These are phyloP conservation scores for Cephalopterus ornatus DNA, from an alignment of 2,113 vertebrate species.

Conservation along the genomic window DNA sequence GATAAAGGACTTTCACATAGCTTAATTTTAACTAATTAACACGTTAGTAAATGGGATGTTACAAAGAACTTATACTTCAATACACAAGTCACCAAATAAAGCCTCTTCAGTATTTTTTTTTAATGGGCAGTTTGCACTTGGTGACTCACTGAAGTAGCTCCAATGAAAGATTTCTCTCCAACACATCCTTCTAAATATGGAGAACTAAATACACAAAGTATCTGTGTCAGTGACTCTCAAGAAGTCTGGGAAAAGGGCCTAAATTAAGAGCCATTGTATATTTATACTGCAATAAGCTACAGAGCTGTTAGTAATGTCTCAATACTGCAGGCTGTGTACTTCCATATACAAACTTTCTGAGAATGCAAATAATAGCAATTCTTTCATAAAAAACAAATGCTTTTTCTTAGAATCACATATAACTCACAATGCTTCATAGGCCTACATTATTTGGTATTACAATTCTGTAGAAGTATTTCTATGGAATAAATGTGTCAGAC, in stretches of 20 bases:
- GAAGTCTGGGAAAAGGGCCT: background rate
- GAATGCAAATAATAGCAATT: background rate
- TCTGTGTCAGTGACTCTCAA: background rate
- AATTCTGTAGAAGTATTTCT: background rate
- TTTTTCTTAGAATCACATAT: background rate
- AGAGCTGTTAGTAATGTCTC: background rate
- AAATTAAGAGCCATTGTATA: background rate
- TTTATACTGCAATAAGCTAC: background rate
- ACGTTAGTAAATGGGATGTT: background rate
- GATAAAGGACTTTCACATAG: background rate
- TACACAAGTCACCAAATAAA: background rate
- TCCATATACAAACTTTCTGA: background rate
- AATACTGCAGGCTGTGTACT: background rate
- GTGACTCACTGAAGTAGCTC: background rate
- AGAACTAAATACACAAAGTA: background rate
- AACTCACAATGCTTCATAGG: background rate
- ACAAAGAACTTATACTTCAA: background rate
- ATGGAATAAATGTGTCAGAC: background rate
- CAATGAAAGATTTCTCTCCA: background rate
- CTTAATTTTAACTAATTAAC: slow-evolving; percentile 40
- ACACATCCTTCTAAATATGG: background rate
- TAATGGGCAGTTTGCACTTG: background rate
- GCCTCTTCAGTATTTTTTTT: background rate
- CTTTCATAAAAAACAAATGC: background rate
- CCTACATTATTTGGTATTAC: background rate